These are phyloP conservation scores for Brachypodius melanocephalos DNA, from an alignment of 2,113 vertebrate genomes.

Conservation along the genomic window DNA sequence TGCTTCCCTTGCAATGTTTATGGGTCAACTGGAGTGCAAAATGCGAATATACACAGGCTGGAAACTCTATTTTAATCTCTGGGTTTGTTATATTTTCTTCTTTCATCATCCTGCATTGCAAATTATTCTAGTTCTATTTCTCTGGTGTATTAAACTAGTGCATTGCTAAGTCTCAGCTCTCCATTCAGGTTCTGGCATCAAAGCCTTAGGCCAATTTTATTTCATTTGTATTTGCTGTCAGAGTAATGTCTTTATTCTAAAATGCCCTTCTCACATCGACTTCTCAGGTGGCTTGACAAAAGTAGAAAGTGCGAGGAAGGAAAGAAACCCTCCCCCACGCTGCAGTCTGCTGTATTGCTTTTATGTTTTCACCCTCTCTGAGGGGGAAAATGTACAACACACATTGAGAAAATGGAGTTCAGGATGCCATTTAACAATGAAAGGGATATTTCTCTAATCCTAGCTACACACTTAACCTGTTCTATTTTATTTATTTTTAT, in stretches of 20 bases:
- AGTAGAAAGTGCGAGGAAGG: slow-evolving; percentile 54
- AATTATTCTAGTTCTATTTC: slow-evolving; percentile 68
- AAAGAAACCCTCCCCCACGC: slow-evolving; percentile 27
- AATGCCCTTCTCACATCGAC: slow-evolving; percentile 74
- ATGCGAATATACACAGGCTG: background rate
- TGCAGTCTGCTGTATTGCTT: slow-evolving; percentile 37
- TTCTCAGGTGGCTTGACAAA: slow-evolving; percentile 74
- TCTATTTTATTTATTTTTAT: background rate
- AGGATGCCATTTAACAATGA: slow-evolving; percentile 13
- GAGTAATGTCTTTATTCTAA: slow-evolving; percentile 79
- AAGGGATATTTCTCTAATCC: slow-evolving; percentile 29
- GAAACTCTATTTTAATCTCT: slow-evolving; percentile 59
- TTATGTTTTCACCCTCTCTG: slow-evolving; percentile 53
- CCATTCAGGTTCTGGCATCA: slow-evolving; percentile 72
- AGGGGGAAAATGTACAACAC: background rate
- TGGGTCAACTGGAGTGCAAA: slow-evolving; percentile 11
- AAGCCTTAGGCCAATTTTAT: slow-evolving; percentile 80
- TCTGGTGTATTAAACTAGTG: slow-evolving; percentile 65
- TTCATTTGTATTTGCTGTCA: slow-evolving; percentile 79
- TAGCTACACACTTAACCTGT: background rate
- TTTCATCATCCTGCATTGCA: slow-evolving; percentile 61
- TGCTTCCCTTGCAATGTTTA: background rate
- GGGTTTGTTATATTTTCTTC: slow-evolving; percentile 63
- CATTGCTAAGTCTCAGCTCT: slow-evolving; percentile 67
- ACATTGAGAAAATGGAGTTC: slow-evolving; percentile 8